A percentile compares a stretch with the other conserved stretches of the same genome.
Conservation (phyloP, 2,797 vertebrate genomes). For the Danio tinwini region DNA sequence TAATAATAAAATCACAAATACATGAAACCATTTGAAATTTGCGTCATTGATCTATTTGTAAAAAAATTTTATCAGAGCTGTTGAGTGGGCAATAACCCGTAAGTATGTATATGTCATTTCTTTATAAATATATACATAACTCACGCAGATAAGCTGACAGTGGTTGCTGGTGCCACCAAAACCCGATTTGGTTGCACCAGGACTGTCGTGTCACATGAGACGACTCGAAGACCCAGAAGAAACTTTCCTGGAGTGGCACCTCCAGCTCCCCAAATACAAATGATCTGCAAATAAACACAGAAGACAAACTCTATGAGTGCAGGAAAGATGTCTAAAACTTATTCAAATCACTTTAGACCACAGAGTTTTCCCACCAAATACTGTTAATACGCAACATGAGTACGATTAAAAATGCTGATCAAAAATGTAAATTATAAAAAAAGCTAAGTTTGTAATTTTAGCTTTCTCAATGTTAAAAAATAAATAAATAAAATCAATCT, state of each 20-base stretch:
- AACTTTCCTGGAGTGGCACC: slow-evolving; percentile 90
- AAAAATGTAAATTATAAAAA: not conserved
- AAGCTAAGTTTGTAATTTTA: not conserved
- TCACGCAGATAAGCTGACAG: slow-evolving; percentile 88
- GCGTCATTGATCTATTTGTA: no score
- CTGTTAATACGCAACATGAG: not conserved
- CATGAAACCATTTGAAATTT: no score
- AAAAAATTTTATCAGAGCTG: no score
- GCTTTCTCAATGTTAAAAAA: not conserved
- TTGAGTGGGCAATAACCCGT: not conserved
- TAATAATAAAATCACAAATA: no score
- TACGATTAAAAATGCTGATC: not conserved
- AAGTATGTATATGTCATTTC: not conserved
- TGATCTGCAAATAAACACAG: slow-evolving; percentile 73
- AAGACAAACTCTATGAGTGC: not conserved
- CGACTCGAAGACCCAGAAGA: slow-evolving; percentile 85
- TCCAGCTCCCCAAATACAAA: slow-evolving; percentile 89
- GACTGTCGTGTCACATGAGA: slow-evolving; percentile 85
- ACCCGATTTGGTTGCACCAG: slow-evolving; percentile 85
- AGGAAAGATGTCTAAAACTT: not conserved
- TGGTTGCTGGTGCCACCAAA: slow-evolving; percentile 85
- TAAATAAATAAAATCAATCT: no score
- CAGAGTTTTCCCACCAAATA: not conserved
- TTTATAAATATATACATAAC: slow-evolving; percentile 57
- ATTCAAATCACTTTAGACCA: not conserved